Evolutionary conservation across 1,140 invertebrate species (phyloP), one percentile per base, ranked within the genome.

Genomic region (Nautilus pompilius): DNA sequence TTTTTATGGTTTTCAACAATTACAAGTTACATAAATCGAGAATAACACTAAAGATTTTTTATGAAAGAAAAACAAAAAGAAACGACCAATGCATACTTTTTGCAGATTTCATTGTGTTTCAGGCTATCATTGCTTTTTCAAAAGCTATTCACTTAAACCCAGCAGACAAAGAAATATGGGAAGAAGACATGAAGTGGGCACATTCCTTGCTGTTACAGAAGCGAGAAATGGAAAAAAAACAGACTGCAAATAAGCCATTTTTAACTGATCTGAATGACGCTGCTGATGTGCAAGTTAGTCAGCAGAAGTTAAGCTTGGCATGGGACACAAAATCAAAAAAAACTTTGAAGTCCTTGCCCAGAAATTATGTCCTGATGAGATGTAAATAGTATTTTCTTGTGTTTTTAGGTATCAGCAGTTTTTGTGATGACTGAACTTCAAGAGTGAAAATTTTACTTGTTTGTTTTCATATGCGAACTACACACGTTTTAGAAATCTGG

Each of bases 111-210:
- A n/a, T n/a, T n/a, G n/a, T n/a, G n/a, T 69, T 66, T 49, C 69
- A 82, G 79, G 83, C 83, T 30, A 63, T 82, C n/a, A 72, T 67
- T 29, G 77, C 72, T 60, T 85, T 85, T 65, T 75, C 73, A 5
- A 76, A 73, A 61, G 82, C 82, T 1, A 60, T 83, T 46, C 82
- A 82, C 61, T 54, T 85, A 3, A 73, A 81, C 63, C 83, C 83
- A 17, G 66, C 58, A 29, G 67, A 80, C 29, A 53, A 60, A 34
- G 82, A 83, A 66, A 62, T 84, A n/a, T 82, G 82, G 80, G 61
- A 75, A 24, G 82, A 84, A 29, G 83, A 84, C 65, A 64, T 84
- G 10, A 17, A 61, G 24, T 79, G 77, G 77, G 68, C 73, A 5
- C 51, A 46, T 13, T 68, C 66, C 2, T 49, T 79, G n/a, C 56